phyloP scores from a whole-genome alignment of 1,140 invertebrate genomes.

The Sweltsa coloradensis region DNA sequence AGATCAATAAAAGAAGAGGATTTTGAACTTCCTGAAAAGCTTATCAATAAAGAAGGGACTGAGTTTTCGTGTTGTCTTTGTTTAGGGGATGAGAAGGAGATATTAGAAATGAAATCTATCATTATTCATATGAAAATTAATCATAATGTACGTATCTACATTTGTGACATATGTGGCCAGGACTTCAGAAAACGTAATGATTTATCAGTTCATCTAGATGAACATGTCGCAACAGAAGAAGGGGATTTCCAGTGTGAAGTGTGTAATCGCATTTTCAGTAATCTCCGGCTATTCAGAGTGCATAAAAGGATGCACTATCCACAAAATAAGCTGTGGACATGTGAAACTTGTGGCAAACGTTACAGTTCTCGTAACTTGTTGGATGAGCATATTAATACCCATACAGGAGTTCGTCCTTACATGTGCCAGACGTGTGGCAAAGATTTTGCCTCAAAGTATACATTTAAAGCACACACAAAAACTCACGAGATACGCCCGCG shows the following conservation, averaged over 20 bases:
- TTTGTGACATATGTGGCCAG: constrained; percentile 56
- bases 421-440: constrained; percentile 51
- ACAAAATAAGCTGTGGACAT: constrained; percentile 46
- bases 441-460: constrained; percentile 65
- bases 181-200: constrained; percentile 48
- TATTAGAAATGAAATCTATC: constrained; percentile 41
- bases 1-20: neutral
- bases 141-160: constrained; percentile 50
- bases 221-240: constrained; percentile 46
- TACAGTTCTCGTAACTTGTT: constrained; percentile 52
- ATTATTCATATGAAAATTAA: constrained; percentile 41
- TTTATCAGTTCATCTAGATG: constrained; percentile 48
- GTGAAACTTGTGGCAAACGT: constrained; percentile 47
- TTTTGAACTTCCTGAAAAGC: constrained; percentile 7
- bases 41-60: constrained; percentile 28
- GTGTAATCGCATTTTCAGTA: constrained; percentile 48
- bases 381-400: constrained; percentile 56
- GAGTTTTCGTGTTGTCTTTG: constrained; percentile 47
- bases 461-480: constrained; percentile 59
- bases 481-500: constrained; percentile 55
- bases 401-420: constrained; percentile 53
- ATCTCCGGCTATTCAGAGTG: constrained; percentile 43
- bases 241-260: constrained; percentile 50
- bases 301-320: constrained; percentile 49
- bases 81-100: constrained; percentile 29